Evolutionary conservation across 2,797 vertebrate genomes (phyloP).

Genomic region (Sorex maritimensis): DNA sequence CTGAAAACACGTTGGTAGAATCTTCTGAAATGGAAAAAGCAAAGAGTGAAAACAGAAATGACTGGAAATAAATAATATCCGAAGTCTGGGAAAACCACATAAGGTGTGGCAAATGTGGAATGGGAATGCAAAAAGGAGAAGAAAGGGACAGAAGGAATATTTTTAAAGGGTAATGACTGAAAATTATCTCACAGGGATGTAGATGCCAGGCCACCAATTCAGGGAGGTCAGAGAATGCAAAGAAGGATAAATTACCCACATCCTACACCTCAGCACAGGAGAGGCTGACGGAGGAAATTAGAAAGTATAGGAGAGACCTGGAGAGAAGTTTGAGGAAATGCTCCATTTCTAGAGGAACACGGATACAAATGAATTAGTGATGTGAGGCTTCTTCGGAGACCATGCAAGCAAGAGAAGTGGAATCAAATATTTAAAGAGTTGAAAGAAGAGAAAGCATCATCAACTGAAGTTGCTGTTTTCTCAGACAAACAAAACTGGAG

Average conservation of each 20-base stretch:
- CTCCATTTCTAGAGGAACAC: not conserved
- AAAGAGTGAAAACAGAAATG: not conserved
- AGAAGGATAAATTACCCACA: not conserved
- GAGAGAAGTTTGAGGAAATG: not conserved
- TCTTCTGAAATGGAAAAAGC: not conserved
- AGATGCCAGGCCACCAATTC: too few relatives aligned
- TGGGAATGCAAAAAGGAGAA: not conserved
- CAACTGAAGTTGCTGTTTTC: not conserved
- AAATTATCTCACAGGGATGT: not conserved
- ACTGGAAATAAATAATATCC: too few relatives aligned
- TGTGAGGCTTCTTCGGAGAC: not conserved
- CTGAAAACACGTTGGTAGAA: constrained; percentile 8
- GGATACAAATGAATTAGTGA: not conserved
- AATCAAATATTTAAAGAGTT: constrained; percentile 15
- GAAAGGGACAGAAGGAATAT: not conserved
- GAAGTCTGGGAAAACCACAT: not conserved
- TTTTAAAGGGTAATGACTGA: not conserved
- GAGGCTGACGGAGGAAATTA: not conserved
- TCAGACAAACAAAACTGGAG: not conserved
- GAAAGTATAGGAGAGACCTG: not conserved
- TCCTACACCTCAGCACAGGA: not conserved
- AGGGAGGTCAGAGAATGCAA: too few relatives aligned
- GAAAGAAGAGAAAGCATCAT: constrained; percentile 21
- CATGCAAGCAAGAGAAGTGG: not conserved
- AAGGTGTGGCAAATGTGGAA: not conserved